Base-by-base conservation (phyloP, 2,888 invertebrate species). In the Pegoplata infirma region DNA sequence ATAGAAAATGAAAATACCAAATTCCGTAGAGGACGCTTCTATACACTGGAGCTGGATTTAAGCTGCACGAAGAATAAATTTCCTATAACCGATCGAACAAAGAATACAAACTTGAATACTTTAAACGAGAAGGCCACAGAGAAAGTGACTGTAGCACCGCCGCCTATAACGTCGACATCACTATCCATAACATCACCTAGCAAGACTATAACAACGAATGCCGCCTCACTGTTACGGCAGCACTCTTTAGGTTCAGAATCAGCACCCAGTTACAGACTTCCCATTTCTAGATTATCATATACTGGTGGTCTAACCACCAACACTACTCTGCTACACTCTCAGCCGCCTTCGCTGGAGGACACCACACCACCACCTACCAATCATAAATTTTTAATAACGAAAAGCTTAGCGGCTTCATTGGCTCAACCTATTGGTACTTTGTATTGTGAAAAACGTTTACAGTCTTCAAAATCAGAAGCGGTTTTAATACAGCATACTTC, bases 51-150 rank as follows among this genome's bases (percentile, higher is more conserved):
- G 79, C 86, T 92, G 82, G 91, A 91, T 84, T 88, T 92, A 78
- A 91, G 91, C 78, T 92, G 91, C 86, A 91, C 91, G 81, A 91
- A 91, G 82, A 92, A 92, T 85, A 92, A 92, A 86, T 92, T 92
- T 89, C 92, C 92, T 81, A 92, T 92, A 81, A 90, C 88, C 74
- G 88, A 90, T 82, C 87, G 90, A 58, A 67, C 76, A 46, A 77
- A 68, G 40, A n/a, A n/a, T n/a, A 36, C 73, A 76, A 66, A 47
- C 46, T 12, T 40, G n/a, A 25, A 40, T 78, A 47, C 59, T 5
- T 36, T 32, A n/a, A n/a, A n/a, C 61, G 25, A 64, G 8, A 8
- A 14, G 40, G 16, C 6, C 4, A 55, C n/a, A 46, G 79, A 71
- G 40, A 73, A 36, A 56, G 32, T 49, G 58, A 12, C 59, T 28